A percentile compares a stretch with the other conserved stretches of the same genome.
phyloP scores from a whole-genome alignment of 2,888 invertebrate species.

The Eupithecia exiguata region DNA sequence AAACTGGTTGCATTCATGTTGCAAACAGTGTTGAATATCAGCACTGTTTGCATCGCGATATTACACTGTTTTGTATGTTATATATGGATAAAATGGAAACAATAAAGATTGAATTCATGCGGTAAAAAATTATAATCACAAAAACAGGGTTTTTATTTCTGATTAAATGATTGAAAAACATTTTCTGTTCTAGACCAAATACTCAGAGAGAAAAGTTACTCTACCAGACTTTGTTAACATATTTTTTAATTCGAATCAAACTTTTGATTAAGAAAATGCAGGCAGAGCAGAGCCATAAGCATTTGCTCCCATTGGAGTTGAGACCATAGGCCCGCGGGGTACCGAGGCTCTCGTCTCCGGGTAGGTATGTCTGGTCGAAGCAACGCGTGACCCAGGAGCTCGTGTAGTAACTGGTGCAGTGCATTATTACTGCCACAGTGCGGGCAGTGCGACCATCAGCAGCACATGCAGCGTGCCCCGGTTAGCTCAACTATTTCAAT shows the following conservation, averaged over 20 bases:
- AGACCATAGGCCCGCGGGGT: too few relatives aligned
- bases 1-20: constrained; percentile 17
- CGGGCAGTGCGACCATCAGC: too few relatives aligned
- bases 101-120: constrained; percentile 1
- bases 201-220: too few relatives aligned
- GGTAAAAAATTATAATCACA: not conserved
- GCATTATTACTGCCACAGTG: too few relatives aligned
- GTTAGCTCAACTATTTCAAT: too few relatives aligned
- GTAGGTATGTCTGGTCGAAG: too few relatives aligned
- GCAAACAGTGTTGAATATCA: constrained; percentile 14
- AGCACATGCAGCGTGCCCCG: too few relatives aligned
- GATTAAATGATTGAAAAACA: not conserved
- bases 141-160: not conserved
- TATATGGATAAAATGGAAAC: not conserved
- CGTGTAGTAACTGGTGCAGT: too few relatives aligned
- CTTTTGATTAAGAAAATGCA: not conserved
- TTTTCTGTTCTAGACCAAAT: not conserved
- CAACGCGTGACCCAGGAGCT: too few relatives aligned
- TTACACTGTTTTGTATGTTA: not conserved
- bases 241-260: not conserved
- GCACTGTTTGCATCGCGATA: not conserved
- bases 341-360: too few relatives aligned
- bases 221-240: not conserved
- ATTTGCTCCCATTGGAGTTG: too few relatives aligned
- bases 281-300: too few relatives aligned